A percentile compares a stretch with the other conserved stretches of the same genome.
Conservation (phyloP, 92 coral and sea anemone genomes). For the Chrysogorgia sp. region DNA sequence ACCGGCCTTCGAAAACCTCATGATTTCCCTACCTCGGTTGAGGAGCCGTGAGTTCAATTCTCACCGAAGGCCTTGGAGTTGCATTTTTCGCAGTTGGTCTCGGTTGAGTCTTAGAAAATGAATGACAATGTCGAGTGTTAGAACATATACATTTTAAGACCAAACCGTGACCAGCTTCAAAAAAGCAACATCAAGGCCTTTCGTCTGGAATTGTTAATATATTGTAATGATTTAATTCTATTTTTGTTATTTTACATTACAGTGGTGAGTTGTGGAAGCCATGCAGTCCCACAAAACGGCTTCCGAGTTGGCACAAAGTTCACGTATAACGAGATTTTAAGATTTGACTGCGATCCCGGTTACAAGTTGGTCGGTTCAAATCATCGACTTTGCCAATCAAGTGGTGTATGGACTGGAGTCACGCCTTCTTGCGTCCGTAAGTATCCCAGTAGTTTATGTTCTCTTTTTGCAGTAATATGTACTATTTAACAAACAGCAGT, state of each 20-base stretch:
- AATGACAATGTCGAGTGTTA: neutral
- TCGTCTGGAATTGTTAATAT: neutral
- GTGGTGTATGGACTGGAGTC: constrained; percentile 89
- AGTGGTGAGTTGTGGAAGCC: constrained; percentile 89
- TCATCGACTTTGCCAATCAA: constrained; percentile 74
- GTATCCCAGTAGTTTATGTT: neutral
- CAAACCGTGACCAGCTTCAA: too few species aligned
- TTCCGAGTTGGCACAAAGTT: constrained; percentile 69
- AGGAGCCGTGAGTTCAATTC: too few species aligned
- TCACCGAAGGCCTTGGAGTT: too few species aligned
- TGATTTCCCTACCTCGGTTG: too few species aligned
- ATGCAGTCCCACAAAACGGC: constrained; percentile 75
- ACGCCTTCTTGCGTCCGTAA: constrained; percentile 76
- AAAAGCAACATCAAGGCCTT: too few species aligned
- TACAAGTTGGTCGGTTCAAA: constrained; percentile 84
- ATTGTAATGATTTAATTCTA: neutral
- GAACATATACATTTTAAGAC: too few species aligned
- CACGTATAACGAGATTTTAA: constrained; percentile 71
- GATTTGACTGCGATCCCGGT: constrained; percentile 93
- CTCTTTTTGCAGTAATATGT: neutral
- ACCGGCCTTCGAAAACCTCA: too few species aligned
- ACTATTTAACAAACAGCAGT: neutral
- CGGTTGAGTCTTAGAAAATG: too few species aligned
- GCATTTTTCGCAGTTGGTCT: too few species aligned
- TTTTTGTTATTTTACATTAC: neutral